phyloP scores from a whole-genome alignment of 2,888 invertebrate species.

The Apamea anceps region DNA sequence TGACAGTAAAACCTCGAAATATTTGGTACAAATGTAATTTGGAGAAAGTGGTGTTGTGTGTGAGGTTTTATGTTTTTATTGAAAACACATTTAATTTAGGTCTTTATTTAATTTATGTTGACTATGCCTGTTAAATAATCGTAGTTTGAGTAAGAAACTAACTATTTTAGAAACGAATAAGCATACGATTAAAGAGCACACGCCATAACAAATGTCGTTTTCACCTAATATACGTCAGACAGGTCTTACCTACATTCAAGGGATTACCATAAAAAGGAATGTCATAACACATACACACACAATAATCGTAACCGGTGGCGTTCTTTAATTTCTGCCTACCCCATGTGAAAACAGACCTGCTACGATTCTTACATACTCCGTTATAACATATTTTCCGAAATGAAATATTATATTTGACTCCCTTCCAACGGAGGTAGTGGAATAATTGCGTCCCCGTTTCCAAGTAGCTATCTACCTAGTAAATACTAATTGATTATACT shows the following conservation, averaged over 20 bases:
- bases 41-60: neutral
- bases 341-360: neutral
- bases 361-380: neutral
- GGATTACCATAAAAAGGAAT: neutral
- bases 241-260: neutral
- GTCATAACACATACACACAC: neutral
- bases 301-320: neutral
- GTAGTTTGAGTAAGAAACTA: neutral
- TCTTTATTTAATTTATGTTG: neutral
- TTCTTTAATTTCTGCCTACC: neutral
- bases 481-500: slow-evolving; percentile 36
- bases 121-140: neutral
- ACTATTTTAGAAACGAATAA: neutral
- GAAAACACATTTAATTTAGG: neutral
- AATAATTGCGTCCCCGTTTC: neutral
- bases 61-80: neutral
- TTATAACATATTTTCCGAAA: neutral
- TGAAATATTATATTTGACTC: neutral
- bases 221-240: neutral
- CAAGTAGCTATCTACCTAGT: slow-evolving; percentile 17
- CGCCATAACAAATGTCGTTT: neutral
- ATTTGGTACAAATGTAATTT: neutral
- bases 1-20: neutral
- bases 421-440: neutral
- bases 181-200: too few relatives aligned